Conservation (phyloP, 2,113 vertebrate genomes). For the Ptilonorhynchus violaceus region DNA sequence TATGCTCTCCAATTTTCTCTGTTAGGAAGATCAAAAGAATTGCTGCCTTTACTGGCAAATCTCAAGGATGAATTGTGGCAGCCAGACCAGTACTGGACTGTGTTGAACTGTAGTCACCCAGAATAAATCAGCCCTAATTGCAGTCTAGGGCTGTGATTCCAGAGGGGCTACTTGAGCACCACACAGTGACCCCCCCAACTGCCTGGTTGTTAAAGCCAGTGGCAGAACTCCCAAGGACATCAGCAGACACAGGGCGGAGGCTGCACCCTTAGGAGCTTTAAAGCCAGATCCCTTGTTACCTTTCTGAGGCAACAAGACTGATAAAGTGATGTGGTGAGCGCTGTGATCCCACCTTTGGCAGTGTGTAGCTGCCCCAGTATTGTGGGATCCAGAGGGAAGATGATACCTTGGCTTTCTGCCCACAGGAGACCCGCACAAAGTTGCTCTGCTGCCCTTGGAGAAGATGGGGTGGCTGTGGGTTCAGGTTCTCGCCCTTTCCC, state of each 20-base stretch:
- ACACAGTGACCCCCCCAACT: neutral
- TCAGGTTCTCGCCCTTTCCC: neutral
- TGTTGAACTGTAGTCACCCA: conserved; percentile 59
- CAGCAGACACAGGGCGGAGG: neutral
- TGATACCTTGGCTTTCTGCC: neutral
- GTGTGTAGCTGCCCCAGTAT: fast-evolving
- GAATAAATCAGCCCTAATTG: conserved; percentile 70
- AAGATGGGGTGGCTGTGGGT: neutral
- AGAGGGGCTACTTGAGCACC: conserved; percentile 23
- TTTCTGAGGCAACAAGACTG: neutral
- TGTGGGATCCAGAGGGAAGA: neutral
- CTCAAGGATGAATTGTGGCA: conserved; percentile 67
- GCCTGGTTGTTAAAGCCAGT: neutral
- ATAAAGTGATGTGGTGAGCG: neutral
- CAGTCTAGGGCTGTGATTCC: conserved; percentile 25
- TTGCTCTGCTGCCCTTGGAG: neutral
- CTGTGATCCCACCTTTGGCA: neutral
- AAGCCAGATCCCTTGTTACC: neutral
- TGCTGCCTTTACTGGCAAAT: conserved; percentile 67
- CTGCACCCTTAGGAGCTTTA: neutral
- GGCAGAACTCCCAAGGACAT: neutral
- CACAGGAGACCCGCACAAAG: neutral
- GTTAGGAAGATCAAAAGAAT: conserved; percentile 68
- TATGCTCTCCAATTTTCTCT: conserved; percentile 58
- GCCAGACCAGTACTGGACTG: conserved; percentile 51